Percentiles rank a stretch among this genome's conserved stretches.
Conservation (phyloP, 2,797 vertebrate species). For the Poliocrania exsul region DNA sequence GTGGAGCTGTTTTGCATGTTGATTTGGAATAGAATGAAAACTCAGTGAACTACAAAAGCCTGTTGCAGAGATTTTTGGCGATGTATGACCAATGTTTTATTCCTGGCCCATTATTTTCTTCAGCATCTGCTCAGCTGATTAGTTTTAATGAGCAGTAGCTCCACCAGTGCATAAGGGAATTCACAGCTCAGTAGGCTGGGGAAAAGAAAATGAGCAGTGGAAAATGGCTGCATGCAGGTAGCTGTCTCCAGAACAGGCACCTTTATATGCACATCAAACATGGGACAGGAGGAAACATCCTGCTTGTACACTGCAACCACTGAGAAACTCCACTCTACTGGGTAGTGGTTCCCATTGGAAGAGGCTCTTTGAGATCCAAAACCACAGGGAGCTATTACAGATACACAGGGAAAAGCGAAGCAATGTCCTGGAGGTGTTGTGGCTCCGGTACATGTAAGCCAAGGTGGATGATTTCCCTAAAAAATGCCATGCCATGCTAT, state of each 20-base stretch:
- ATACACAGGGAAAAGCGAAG: background rate
- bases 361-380: background rate
- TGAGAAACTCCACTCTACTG: background rate
- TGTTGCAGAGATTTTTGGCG: constrained; percentile 13
- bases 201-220: background rate
- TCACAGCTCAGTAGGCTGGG: constrained; percentile 26
- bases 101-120: constrained; percentile 32
- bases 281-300: background rate
- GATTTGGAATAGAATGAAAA: constrained; percentile 27
- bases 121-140: constrained; percentile 70
- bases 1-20: background rate
- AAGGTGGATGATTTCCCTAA: background rate
- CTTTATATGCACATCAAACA: background rate
- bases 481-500: background rate
- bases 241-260: constrained; percentile 5
- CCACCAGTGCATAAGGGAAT: constrained; percentile 32
- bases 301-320: background rate
- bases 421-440: background rate
- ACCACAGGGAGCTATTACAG: background rate
- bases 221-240: constrained; percentile 38
- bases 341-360: background rate
- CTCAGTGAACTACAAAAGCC: constrained; percentile 21
- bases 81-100: constrained; percentile 4
- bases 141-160: constrained; percentile 68
- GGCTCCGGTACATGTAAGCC: background rate